These are phyloP conservation scores for Lepidochrysops patricia DNA, from an alignment of 2,888 invertebrate genomes.

Conservation along the genomic window DNA sequence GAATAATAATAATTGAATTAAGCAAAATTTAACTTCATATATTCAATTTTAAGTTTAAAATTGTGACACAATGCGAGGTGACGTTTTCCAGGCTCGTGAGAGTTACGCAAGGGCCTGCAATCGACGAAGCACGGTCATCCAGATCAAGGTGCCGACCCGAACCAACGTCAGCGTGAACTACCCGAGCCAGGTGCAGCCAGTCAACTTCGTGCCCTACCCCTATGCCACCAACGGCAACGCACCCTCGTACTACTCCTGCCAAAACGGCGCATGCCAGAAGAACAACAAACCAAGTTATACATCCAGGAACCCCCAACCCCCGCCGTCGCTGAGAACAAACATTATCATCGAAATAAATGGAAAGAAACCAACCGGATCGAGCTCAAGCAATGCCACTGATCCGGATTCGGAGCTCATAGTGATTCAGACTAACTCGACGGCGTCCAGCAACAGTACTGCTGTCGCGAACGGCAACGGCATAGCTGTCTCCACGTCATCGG, in stretches of 20 bases:
- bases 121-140: conserved; percentile 27
- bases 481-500: background rate
- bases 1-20: no score
- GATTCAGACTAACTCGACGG: background rate
- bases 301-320: background rate
- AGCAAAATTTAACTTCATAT: no score
- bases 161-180: conserved; percentile 28
- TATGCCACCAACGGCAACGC: conserved; percentile 13
- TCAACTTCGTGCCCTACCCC: conserved; percentile 28
- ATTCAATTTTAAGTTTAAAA: no score
- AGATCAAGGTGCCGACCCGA: conserved; percentile 27
- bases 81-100: conserved; percentile 20
- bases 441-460: background rate
- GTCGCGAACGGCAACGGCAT: background rate
- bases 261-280: conserved; percentile 20
- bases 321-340: conserved; percentile 24
- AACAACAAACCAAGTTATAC: conserved; percentile 15
- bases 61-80: background rate
- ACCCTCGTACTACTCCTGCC: conserved; percentile 18
- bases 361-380: conserved; percentile 14
- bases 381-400: background rate
- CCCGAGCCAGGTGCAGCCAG: conserved; percentile 24
- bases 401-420: background rate
- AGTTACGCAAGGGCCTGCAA: conserved; percentile 22
- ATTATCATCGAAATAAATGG: conserved; percentile 32